Base-by-base conservation (phyloP, 2,797 vertebrate genomes). In the Enteromius treurensis region DNA sequence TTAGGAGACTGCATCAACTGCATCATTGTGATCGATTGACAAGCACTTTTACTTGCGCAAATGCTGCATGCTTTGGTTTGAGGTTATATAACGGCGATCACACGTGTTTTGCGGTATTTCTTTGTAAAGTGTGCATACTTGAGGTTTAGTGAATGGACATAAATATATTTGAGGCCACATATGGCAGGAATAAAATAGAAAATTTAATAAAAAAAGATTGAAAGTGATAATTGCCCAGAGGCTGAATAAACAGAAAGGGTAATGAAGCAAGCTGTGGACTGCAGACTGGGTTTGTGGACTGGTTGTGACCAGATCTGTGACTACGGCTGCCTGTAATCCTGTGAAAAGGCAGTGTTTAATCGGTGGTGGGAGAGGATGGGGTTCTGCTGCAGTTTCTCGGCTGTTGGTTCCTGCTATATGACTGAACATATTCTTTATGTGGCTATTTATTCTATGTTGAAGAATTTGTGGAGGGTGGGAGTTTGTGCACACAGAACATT, bases 1-100 rank as follows among this genome's bases (percentile, higher is more conserved):
- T 64, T 0, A 29, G 23, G 58, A 60, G 58, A n/a, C n/a, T n/a
- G 21, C 53, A 7, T 69, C 19, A 55, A 14, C 29, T 82, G 64
- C 47, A 80, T 53, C 55, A 74, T 34, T 29, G 14, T n/a, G n/a
- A 76, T 65, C 70, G 75, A 90, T 86, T 85, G 79, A 51, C 23
- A 86, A 76, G 84, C 73, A 15, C 62, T 60, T 55, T 47, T 45
- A 19, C 69, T 11, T 49, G 8, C 13, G 23, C 53, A 55, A 80
- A 80, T n/a, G 47, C 17, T 64, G 17, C 29, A 65, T 29, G 49
- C 5, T 75, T 45, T 29, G 49, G 21, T n/a, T 47, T 47, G 53
- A 13, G 29, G 55, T 73, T 79, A 64, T 32, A 53, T 84, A 79
- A 84, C 17, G 7, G 29, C 10, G 40, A 74, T 42, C 82, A 65